A percentile compares a stretch with the other conserved stretches of the same genome.
Conservation (phyloP, 2,113 vertebrate genomes). For the Agelaius tricolor region DNA sequence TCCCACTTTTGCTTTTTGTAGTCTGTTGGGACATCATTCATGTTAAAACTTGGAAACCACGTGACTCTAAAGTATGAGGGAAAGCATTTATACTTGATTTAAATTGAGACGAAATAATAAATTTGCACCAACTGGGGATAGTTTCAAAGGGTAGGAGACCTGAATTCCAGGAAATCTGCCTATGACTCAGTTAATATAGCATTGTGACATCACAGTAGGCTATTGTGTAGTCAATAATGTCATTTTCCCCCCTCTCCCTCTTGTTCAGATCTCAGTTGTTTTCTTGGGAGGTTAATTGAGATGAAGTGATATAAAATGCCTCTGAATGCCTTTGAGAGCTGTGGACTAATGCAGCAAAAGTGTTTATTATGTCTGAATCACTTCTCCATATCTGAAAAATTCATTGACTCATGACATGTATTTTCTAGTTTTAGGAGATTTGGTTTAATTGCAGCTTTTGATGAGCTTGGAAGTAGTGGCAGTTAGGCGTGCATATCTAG, state of each 20-base stretch:
- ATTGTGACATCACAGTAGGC: slow-evolving; percentile 33
- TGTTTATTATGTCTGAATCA: background rate
- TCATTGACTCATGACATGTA: slow-evolving; percentile 11
- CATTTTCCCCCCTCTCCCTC: background rate
- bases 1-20: background rate
- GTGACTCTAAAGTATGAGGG: background rate
- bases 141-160: background rate
- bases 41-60: background rate
- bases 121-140: background rate
- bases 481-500: background rate
- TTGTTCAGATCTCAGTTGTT: background rate
- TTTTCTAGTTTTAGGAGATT: slow-evolving; percentile 3
- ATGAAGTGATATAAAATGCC: slow-evolving; percentile 4
- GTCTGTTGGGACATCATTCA: background rate
- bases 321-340: slow-evolving; percentile 1
- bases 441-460: background rate
- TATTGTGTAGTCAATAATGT: slow-evolving; percentile 17
- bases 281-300: slow-evolving; percentile 37
- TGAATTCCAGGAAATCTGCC: slow-evolving; percentile 33
- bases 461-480: background rate
- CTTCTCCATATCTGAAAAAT: slow-evolving; percentile 10
- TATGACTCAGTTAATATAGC: slow-evolving; percentile 33
- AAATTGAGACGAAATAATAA: background rate
- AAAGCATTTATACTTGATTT: background rate
- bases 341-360: background rate